Base-by-base conservation (phyloP, 2,113 vertebrate genomes). In the Rhinolophus ferrumequinum region DNA sequence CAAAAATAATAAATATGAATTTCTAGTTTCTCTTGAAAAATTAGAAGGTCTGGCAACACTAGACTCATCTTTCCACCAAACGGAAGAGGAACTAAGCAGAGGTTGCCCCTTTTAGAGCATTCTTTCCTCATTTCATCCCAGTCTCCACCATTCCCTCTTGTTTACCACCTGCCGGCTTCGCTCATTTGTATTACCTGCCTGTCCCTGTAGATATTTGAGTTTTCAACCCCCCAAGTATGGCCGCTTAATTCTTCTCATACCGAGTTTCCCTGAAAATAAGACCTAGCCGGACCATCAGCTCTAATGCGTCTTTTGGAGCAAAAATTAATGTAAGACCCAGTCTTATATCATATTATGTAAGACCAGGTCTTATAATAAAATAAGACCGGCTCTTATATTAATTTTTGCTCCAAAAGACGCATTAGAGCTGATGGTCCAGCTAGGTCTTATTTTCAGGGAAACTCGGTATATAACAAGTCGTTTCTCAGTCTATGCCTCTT, bases 11-110 rank as follows among this genome's bases (percentile, higher is more conserved):
- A 73, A 64, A 85, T 9, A 64, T 3, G 10, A 54, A 52, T 82
- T 75, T 90, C 35, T 76, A 70, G 28, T 66, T 90, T 95, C 60
- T 81, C 69, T 67, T 44, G 67, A 87, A 92, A 88, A 58, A 10
- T 44, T 22, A 47, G 10, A 90, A 83, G 56, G n/a, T 38, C 30
- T 77, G 47, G 77, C 58, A 80, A 91, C 33, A 11, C 44, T 24
- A 28, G 21, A 41, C 33, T 90, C 58, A 15, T 54, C 58, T 85
- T 69, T n/a, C 41, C 50, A 80, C n/a, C n/a, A 58, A 38, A 12
- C 0, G 19, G 28, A 60, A 79, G 6, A 19, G 35, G 10, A 56
- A 30, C 22, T 12, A 5, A 26, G 54, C 0, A 24, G 26, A 41
- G 8, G 6, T 10, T 64, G 60, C 15, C 35, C 35, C 28, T 38